phyloP scores from a whole-genome alignment of 2,113 vertebrate genomes.

The Gila orcuttii region DNA sequence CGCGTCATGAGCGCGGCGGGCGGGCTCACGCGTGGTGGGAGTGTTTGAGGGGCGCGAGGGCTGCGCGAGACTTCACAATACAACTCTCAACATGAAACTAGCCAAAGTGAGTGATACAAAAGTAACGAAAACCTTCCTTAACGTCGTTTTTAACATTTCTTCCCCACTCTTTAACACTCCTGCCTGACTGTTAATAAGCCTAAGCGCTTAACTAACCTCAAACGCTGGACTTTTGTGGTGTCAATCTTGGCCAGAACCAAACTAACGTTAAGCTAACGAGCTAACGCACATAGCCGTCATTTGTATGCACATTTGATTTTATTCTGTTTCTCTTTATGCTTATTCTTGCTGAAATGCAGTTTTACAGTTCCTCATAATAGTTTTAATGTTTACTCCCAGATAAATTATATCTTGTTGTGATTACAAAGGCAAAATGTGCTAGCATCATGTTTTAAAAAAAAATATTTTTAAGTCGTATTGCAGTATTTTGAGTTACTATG shows the following conservation, averaged over 20 bases:
- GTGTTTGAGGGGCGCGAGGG: constrained; percentile 24
- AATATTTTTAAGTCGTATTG: neutral
- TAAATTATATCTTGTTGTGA: neutral
- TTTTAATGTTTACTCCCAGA: neutral
- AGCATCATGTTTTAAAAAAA: neutral
- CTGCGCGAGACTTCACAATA: constrained; percentile 27
- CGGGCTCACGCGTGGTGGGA: constrained; percentile 20
- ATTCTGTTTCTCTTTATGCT: neutral
- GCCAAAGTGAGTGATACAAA: constrained; percentile 24
- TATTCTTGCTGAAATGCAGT: neutral
- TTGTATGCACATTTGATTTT: neutral
- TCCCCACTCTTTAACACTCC: neutral
- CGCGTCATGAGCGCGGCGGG: neutral
- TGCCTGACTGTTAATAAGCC: neutral
- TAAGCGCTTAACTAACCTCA: constrained; percentile 8
- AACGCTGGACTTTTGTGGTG: constrained; percentile 1
- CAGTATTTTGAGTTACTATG: neutral
- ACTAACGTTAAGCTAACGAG: constrained; percentile 27
- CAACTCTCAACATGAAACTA: constrained; percentile 27
- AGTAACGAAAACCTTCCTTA: constrained; percentile 1
- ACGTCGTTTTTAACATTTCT: neutral
- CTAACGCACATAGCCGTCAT: constrained; percentile 32
- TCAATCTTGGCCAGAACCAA: neutral
- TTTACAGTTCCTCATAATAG: neutral
- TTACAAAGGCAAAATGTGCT: neutral